Evolutionary conservation across 1,140 invertebrate species (phyloP).

Genomic region (Reticulitermes speratus): DNA sequence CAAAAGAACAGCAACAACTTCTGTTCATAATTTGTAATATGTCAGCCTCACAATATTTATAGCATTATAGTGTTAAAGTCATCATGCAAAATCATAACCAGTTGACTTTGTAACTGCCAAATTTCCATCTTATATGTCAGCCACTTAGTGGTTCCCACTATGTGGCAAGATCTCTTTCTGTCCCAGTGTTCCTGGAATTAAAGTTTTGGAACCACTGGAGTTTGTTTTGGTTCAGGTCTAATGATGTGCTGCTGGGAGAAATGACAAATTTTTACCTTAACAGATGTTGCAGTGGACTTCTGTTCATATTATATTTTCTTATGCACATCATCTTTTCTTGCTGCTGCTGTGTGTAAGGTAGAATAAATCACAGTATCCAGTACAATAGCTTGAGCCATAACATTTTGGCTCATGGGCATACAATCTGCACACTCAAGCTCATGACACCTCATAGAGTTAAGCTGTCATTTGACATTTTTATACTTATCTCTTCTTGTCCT

Average conservation of each 20-base stretch:
- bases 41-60: no score
- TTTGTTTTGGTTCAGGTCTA: not conserved
- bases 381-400: not conserved
- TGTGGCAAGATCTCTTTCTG: no score
- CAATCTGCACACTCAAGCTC: not conserved
- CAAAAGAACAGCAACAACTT: no score
- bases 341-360: not conserved
- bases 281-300: not conserved
- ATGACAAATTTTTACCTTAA: not conserved
- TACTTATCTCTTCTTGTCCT: not conserved
- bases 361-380: not conserved
- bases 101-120: no score
- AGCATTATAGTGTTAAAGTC: no score
- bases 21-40: no score
- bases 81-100: no score
- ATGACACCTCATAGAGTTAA: not conserved
- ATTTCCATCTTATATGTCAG: no score
- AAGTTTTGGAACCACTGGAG: not conserved
- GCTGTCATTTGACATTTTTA: not conserved
- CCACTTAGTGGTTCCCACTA: no score
- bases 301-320: constrained; percentile 11
- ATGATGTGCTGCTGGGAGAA: not conserved
- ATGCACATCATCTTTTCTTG: not conserved
- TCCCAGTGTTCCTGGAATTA: not conserved
- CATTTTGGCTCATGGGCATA: not conserved